These are phyloP conservation scores for Xanthostigma xanthostigma DNA, from an alignment of 2,888 invertebrate genomes.

Conservation along the genomic window DNA sequence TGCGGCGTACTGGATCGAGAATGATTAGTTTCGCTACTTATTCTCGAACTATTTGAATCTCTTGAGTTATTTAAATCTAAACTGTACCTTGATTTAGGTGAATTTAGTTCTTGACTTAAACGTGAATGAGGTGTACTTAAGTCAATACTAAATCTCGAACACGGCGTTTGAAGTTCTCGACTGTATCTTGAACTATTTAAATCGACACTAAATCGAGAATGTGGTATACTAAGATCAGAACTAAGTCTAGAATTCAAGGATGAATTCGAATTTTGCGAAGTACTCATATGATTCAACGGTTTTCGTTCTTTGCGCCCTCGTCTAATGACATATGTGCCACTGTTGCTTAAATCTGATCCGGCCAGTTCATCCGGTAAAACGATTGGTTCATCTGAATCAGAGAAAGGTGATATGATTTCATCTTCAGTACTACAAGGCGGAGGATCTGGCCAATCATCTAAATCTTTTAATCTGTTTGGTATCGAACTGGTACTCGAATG, in stretches of 20 bases:
- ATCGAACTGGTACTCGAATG: constrained; percentile 58
- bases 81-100: constrained; percentile 34
- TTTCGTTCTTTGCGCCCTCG: constrained; percentile 55
- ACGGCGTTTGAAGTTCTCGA: constrained; percentile 42
- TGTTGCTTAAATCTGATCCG: constrained; percentile 35
- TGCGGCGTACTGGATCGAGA: constrained; percentile 32
- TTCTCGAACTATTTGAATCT: constrained; percentile 21
- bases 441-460: constrained; percentile 62
- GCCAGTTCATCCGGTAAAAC: constrained; percentile 20
- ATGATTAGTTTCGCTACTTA: constrained; percentile 23
- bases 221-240: constrained; percentile 44
- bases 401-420: constrained; percentile 51
- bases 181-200: constrained; percentile 36
- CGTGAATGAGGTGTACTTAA: constrained; percentile 46
- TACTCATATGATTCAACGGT: constrained; percentile 43
- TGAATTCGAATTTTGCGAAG: constrained; percentile 33
- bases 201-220: constrained; percentile 41
- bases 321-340: constrained; percentile 70
- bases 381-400: constrained; percentile 36
- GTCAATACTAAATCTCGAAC: constrained; percentile 53
- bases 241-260: constrained; percentile 47
- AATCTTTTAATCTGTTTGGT: constrained; percentile 47
- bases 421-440: constrained; percentile 51
- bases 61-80: constrained; percentile 40
- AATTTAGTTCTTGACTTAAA: constrained; percentile 21